Percentiles rank a stretch among this genome's conserved stretches.
Evolutionary conservation across 2,797 vertebrate genomes (phyloP).

Genomic region (Liparis tanakae): DNA sequence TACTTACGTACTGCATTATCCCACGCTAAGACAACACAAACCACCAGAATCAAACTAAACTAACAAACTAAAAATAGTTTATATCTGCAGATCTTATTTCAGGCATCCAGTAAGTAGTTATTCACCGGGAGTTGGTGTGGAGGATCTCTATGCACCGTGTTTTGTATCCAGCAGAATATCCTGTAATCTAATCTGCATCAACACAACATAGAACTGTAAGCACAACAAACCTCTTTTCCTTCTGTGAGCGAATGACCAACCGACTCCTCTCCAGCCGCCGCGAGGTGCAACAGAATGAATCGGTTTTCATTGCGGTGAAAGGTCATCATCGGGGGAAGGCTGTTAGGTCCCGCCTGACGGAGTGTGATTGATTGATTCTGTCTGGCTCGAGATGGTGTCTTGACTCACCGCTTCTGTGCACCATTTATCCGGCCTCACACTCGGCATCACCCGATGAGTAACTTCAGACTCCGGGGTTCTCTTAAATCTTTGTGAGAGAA

Average conservation of each 20-base stretch:
- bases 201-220: not conserved
- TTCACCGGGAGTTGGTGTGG: not conserved
- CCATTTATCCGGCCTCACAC: constrained; percentile 47
- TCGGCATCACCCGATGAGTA: constrained; percentile 30
- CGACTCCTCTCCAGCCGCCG: constrained; percentile 23
- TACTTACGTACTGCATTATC: not conserved
- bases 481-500: constrained; percentile 30
- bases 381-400: constrained; percentile 45
- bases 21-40: not conserved
- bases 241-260: constrained; percentile 23
- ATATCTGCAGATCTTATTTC: not conserved
- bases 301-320: constrained; percentile 47
- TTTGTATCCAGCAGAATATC: not conserved
- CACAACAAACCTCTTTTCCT: constrained; percentile 9
- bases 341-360: constrained; percentile 19
- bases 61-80: not conserved
- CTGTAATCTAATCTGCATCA: not conserved
- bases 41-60: not conserved
- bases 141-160: too few species aligned
- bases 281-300: constrained; percentile 31
- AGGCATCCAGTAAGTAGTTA: not conserved
- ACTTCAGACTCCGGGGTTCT: constrained; percentile 18
- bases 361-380: constrained; percentile 63
- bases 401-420: constrained; percentile 61
- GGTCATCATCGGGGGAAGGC: constrained; percentile 28